phyloP scores from a whole-genome alignment of 2,113 vertebrate species.

The Tetrao urogallus region DNA sequence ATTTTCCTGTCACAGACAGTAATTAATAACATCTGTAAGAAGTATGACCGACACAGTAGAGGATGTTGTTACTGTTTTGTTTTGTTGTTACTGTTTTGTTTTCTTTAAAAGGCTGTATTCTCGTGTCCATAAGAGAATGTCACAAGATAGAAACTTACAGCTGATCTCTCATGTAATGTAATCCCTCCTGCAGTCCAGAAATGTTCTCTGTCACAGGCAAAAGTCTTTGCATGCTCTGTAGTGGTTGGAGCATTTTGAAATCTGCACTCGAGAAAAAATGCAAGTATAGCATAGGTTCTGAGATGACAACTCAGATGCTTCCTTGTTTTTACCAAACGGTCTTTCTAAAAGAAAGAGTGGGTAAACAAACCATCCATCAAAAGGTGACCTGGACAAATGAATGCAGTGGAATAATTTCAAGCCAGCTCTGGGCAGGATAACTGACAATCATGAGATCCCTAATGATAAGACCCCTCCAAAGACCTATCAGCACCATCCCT shows the following conservation, averaged over 20 bases:
- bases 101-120: not conserved
- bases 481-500: not conserved
- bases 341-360: not conserved
- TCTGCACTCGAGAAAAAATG: not conserved
- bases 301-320: not conserved
- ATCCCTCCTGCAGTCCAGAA: not conserved
- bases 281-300: not conserved
- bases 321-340: not conserved
- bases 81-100: no score
- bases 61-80: not conserved
- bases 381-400: not conserved
- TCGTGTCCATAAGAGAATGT: not conserved
- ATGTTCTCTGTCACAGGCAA: not conserved
- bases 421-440: not conserved
- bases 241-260: not conserved
- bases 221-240: not conserved
- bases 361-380: not conserved
- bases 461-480: not conserved
- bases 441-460: not conserved
- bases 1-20: conserved; percentile 11
- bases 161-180: not conserved
- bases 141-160: not conserved
- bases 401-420: not conserved
- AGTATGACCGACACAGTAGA: not conserved
- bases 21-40: conserved; percentile 4